Evolutionary conservation across 1,140 invertebrate species (phyloP).

Genomic region (Tetramorium alpestre): DNA sequence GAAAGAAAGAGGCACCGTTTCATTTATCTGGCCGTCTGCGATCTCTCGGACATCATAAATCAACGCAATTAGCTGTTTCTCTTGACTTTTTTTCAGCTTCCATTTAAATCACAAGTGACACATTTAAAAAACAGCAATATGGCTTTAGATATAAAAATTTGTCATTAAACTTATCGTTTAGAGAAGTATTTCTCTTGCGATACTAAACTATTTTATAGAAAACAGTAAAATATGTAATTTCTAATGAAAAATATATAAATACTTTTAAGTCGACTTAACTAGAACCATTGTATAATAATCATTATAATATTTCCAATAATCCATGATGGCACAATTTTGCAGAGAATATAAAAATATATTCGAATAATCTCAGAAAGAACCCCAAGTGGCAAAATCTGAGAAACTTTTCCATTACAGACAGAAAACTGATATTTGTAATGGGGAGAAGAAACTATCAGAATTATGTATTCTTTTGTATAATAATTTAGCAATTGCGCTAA

Average conservation of each 20-base stretch:
- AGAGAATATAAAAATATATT: too few species aligned
- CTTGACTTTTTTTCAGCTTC: slow-evolving; percentile 10
- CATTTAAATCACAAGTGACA: not conserved
- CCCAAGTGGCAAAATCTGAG: not conserved
- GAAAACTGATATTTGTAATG: not conserved
- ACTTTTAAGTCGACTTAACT: not conserved
- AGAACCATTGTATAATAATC: not conserved
- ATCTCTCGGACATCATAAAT: slow-evolving; percentile 37
- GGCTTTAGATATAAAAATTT: not conserved
- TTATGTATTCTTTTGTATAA: not conserved
- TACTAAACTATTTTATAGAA: not conserved
- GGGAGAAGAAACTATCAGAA: not conserved
- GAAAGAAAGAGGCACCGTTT: not conserved
- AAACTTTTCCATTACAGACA: not conserved
- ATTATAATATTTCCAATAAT: too few species aligned
- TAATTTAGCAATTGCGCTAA: not conserved
- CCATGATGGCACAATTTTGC: too few species aligned
- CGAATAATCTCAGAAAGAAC: not conserved
- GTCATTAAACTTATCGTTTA: not conserved
- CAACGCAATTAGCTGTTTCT: slow-evolving; percentile 29
- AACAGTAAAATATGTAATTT: not conserved
- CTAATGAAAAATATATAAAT: not conserved
- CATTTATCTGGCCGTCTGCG: slow-evolving; percentile 6
- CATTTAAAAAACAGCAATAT: not conserved
- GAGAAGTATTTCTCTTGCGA: not conserved